Percentiles rank a stretch among this genome's conserved stretches.
These are phyloP conservation scores for Andrena cerasifolii DNA, from an alignment of 1,140 invertebrate species.

Conservation along the genomic window DNA sequence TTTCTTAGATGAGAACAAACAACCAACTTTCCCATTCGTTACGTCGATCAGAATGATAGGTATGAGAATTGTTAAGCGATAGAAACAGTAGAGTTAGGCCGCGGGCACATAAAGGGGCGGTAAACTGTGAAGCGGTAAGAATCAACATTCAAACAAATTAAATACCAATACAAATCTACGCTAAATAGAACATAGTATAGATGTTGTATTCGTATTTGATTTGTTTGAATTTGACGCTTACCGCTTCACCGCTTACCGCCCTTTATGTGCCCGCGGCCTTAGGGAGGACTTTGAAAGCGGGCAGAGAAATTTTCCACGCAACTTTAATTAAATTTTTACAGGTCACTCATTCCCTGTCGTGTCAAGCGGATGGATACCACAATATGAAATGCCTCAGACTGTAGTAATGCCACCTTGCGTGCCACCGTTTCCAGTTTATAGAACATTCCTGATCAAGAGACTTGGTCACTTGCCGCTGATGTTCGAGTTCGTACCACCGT, in stretches of 20 bases:
- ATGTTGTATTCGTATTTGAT: too few species aligned
- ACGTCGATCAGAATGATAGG: constrained; percentile 65
- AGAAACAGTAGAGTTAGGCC: too few species aligned
- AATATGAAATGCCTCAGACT: constrained; percentile 69
- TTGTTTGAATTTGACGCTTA: too few species aligned
- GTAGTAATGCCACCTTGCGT: constrained; percentile 72
- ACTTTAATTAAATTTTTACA: constrained; percentile 31
- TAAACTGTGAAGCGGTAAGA: too few species aligned
- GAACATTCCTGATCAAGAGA: constrained; percentile 71
- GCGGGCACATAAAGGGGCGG: too few species aligned
- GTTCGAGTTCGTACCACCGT: constrained; percentile 71
- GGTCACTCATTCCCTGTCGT: constrained; percentile 65
- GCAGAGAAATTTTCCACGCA: background rate
- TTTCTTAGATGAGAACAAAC: constrained; percentile 21
- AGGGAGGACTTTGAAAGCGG: too few species aligned
- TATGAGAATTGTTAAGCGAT: too few species aligned
- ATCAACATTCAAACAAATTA: too few species aligned
- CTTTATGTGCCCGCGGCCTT: too few species aligned
- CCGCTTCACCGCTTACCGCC: too few species aligned
- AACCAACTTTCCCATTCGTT: constrained; percentile 50
- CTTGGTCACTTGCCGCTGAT: constrained; percentile 67
- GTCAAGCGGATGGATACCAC: constrained; percentile 57
- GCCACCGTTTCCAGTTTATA: constrained; percentile 66
- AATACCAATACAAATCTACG: too few species aligned
- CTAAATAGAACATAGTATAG: constrained; percentile 6